Conservation (phyloP, 2,888 invertebrate species). For the Rhingia campestris region DNA sequence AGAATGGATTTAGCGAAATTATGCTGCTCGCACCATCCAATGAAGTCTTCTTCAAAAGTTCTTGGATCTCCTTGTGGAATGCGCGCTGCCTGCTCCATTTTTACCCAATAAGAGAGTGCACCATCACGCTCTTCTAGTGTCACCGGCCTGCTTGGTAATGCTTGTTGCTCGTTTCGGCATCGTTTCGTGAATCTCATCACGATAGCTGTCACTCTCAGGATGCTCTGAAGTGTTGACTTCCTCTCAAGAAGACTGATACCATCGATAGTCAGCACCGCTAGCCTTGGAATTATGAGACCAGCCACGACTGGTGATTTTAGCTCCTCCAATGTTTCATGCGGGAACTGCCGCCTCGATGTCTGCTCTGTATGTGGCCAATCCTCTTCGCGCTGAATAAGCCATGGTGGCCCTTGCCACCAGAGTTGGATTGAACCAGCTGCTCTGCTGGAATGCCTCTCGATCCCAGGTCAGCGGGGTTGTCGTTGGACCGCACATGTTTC, state of each 20-base stretch:
- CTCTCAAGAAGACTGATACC: conserved; percentile 11
- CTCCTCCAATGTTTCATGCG: not conserved
- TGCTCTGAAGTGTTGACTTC: conserved; percentile 13
- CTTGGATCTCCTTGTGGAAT: not conserved
- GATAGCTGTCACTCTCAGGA: not conserved
- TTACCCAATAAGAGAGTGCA: conserved; percentile 3
- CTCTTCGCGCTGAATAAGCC: not conserved
- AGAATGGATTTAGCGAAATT: not conserved
- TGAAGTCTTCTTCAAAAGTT: not conserved
- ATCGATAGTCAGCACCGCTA: not conserved
- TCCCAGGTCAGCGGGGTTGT: conserved; percentile 49
- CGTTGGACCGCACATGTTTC: conserved; percentile 14
- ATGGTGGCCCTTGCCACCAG: conserved; percentile 13
- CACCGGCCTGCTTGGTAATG: not conserved
- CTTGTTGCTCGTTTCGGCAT: not conserved
- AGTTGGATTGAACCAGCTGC: conserved; percentile 1
- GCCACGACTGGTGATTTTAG: not conserved
- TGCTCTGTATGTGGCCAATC: conserved; percentile 9
- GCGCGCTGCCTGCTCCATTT: not conserved
- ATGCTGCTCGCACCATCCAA: conserved; percentile 8
- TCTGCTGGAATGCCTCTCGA: conserved; percentile 26
- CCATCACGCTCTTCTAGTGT: not conserved
- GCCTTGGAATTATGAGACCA: not conserved
- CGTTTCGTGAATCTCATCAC: conserved; percentile 3
- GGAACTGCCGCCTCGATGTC: conserved; percentile 1